A percentile compares a stretch with the other conserved stretches of the same genome.
Evolutionary conservation across 2,113 vertebrate species (phyloP).

Genomic region (Otolemur garnettii): DNA sequence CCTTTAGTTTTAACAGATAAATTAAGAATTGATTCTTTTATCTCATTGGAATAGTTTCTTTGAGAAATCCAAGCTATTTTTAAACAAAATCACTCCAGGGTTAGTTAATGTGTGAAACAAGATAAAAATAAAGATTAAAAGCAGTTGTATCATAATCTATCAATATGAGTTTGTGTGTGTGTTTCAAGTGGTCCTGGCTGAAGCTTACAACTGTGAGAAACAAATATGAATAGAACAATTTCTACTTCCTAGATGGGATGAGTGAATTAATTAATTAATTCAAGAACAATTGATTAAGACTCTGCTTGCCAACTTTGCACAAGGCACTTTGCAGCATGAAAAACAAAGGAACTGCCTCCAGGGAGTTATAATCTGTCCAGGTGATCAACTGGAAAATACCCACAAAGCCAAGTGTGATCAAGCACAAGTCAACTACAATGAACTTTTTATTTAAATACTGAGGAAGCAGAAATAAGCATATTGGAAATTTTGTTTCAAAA

Average conservation of each 20-base stretch:
- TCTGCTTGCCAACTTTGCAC: constrained; percentile 5
- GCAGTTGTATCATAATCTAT: neutral
- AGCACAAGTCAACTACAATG: neutral
- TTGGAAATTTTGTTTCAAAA: neutral
- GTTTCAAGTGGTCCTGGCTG: neutral
- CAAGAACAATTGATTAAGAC: neutral
- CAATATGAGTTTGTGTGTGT: neutral
- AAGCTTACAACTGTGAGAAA: neutral
- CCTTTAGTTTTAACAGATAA: constrained; percentile 16
- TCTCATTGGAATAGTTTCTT: constrained; percentile 26
- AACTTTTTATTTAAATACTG: neutral
- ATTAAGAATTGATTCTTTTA: constrained; percentile 1
- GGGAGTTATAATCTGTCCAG: neutral
- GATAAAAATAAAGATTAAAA: constrained; percentile 2
- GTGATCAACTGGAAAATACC: neutral
- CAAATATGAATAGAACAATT: neutral
- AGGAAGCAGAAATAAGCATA: neutral
- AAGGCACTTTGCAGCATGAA: neutral
- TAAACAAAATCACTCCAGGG: neutral
- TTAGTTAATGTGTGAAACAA: constrained; percentile 21
- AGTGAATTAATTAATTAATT: constrained; percentile 32
- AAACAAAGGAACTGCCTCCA: neutral
- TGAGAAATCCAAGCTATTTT: constrained; percentile 18
- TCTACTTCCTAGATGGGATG: neutral
- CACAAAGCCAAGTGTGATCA: neutral